Evolutionary conservation across 2,113 vertebrate genomes (phyloP).

Genomic region (Ctenodactylus gundi): DNA sequence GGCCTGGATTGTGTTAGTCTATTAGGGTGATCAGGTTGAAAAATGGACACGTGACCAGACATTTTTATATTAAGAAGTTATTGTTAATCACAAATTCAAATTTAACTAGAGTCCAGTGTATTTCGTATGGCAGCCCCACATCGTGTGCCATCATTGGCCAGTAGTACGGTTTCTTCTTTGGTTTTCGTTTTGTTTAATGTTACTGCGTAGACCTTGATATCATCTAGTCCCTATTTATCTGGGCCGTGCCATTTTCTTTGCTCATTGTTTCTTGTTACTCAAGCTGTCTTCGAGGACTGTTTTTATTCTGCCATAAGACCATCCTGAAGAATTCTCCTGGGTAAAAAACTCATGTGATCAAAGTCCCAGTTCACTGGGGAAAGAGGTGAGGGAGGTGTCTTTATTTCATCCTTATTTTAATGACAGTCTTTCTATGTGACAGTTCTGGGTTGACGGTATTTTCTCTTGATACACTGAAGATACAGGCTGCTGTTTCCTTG

Average conservation of each 20-base stretch:
- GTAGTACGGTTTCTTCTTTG: not conserved
- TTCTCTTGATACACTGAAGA: fast-evolving
- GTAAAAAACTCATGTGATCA: not conserved
- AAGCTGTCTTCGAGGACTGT: not conserved
- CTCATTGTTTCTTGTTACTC: not conserved
- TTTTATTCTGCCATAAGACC: not conserved
- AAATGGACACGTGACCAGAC: not conserved
- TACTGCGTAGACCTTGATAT: not conserved
- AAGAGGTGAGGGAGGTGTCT: too few relatives aligned
- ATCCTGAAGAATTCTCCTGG: not conserved
- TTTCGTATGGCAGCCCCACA: not conserved
- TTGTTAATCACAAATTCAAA: not conserved
- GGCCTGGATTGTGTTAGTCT: not conserved
- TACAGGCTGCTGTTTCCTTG: fast-evolving
- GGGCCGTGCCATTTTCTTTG: not conserved
- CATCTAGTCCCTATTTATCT: fast-evolving
- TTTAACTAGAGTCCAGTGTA: not conserved
- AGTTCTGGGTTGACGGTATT: not conserved
- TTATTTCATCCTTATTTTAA: not conserved
- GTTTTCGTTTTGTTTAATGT: not conserved
- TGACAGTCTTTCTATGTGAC: fast-evolving
- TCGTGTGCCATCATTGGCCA: fast-evolving
- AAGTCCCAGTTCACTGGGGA: not conserved
- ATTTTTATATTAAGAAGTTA: not conserved
- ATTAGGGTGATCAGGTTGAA: fast-evolving